These are phyloP conservation scores for Chymomyza amoena DNA, from an alignment of 2,888 invertebrate species.

Conservation along the genomic window DNA sequence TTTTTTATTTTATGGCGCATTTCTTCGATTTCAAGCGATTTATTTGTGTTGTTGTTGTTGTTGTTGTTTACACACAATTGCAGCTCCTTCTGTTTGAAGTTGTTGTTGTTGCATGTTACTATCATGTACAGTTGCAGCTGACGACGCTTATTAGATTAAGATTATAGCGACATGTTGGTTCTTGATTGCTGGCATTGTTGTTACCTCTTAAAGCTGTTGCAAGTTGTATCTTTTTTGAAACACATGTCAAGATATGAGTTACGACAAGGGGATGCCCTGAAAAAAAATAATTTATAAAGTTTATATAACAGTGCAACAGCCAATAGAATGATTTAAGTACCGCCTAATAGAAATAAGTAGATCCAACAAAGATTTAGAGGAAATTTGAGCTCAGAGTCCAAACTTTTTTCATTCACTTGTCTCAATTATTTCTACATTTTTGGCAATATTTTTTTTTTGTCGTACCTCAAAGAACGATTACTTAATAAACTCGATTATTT, in stretches of 20 bases:
- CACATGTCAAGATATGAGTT: slow-evolving; percentile 20
- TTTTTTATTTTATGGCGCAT: slow-evolving; percentile 57
- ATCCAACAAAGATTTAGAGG: too few relatives aligned
- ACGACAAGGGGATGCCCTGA: too few relatives aligned
- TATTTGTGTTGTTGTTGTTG: slow-evolving; percentile 56
- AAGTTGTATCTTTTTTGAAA: slow-evolving; percentile 18
- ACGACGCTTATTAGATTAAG: slow-evolving; percentile 7
- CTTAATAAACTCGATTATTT: too few relatives aligned
- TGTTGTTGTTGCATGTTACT: slow-evolving; percentile 27
- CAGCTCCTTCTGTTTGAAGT: slow-evolving; percentile 34
- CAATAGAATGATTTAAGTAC: too few relatives aligned
- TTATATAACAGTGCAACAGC: too few relatives aligned
- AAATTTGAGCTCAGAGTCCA: too few relatives aligned
- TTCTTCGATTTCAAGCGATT: slow-evolving; percentile 65
- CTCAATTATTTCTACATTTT: too few relatives aligned
- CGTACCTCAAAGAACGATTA: too few relatives aligned
- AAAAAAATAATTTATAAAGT: too few relatives aligned
- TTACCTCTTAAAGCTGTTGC: slow-evolving; percentile 19
- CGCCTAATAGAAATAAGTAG: too few relatives aligned
- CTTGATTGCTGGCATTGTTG: neutral
- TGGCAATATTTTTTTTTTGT: too few relatives aligned
- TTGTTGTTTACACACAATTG: slow-evolving; percentile 65
- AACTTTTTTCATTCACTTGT: too few relatives aligned
- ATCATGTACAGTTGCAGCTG: slow-evolving; percentile 37
- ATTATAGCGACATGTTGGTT: slow-evolving; percentile 24